Conservation (phyloP, 2,888 invertebrate species). For the Flabesymbios commensalis region DNA sequence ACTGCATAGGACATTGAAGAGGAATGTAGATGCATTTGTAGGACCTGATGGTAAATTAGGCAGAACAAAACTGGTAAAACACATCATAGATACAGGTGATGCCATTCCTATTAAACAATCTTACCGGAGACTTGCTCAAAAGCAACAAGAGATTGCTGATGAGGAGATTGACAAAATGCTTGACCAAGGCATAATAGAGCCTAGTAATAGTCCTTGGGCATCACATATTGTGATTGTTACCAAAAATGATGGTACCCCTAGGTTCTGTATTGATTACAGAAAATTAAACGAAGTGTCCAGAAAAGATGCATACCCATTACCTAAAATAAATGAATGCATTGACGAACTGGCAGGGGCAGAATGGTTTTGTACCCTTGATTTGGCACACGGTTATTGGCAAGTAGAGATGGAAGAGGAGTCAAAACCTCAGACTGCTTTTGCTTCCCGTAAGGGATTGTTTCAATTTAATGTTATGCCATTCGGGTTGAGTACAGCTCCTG, state of each 20-base stretch:
- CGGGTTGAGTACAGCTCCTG: conserved; percentile 3
- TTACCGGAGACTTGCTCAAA: background rate
- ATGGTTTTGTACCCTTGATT: conserved; percentile 34
- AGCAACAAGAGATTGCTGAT: background rate
- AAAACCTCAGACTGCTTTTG: conserved; percentile 17
- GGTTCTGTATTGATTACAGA: conserved; percentile 33
- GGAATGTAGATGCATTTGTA: background rate
- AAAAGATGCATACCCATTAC: conserved; percentile 30
- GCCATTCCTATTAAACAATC: background rate
- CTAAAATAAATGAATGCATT: conserved; percentile 22
- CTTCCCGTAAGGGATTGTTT: background rate
- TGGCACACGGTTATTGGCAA: conserved; percentile 39
- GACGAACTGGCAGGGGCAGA: conserved; percentile 29
- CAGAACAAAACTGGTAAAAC: background rate
- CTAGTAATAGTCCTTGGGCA: conserved; percentile 10
- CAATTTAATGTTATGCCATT: conserved; percentile 16
- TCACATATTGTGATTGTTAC: conserved; percentile 19
- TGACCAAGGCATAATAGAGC: conserved; percentile 13
- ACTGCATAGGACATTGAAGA: background rate
- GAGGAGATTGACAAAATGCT: conserved; percentile 2
- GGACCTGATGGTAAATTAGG: background rate
- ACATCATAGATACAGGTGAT: background rate
- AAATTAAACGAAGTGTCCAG: conserved; percentile 23
- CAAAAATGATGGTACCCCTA: conserved; percentile 20
- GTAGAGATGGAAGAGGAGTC: conserved; percentile 18